Percentiles rank a stretch among this genome's conserved stretches.
Conservation (phyloP, 2,888 invertebrate species). For the Thelaira solivaga region DNA sequence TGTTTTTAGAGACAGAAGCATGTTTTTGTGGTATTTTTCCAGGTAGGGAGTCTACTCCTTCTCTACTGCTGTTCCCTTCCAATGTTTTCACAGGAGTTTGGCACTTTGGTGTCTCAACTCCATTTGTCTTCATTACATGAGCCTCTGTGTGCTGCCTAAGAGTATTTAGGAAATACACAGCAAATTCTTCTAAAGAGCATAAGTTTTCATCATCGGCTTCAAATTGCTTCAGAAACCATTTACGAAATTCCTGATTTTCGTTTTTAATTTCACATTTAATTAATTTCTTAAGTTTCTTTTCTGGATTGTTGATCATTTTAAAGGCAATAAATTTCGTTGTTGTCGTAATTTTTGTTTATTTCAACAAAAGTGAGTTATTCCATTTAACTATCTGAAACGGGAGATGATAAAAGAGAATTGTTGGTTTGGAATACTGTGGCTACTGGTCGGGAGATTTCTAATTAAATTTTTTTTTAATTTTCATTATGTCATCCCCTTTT, state of each 20-base stretch:
- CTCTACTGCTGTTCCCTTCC: constrained; percentile 11
- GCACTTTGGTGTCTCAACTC: constrained; percentile 67
- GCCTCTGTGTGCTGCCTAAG: constrained; percentile 79
- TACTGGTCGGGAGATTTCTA: constrained; percentile 29
- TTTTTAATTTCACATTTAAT: constrained; percentile 7
- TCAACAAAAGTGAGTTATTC: constrained; percentile 29
- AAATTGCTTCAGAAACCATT: constrained; percentile 67
- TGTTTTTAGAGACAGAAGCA: constrained; percentile 4
- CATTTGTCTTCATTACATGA: constrained; percentile 72
- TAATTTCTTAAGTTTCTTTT: constrained; percentile 53
- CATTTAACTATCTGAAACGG: constrained; percentile 60
- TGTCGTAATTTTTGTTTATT: constrained; percentile 76
- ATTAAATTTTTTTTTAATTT: not conserved
- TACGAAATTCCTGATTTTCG: constrained; percentile 55
- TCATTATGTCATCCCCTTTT: constrained; percentile 26
- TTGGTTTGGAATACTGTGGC: constrained; percentile 56
- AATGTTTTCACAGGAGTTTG: constrained; percentile 63
- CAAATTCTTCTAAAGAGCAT: constrained; percentile 78
- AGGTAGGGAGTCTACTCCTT: not conserved
- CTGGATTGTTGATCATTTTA: constrained; percentile 72
- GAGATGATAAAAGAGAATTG: constrained; percentile 60
- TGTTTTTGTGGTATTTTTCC: not conserved
- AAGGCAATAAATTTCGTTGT: constrained; percentile 79
- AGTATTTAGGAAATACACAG: constrained; percentile 80
- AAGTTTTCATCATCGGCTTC: not conserved